phyloP scores from a whole-genome alignment of 2,797 vertebrate genomes.

The Enteromius radiatus region DNA sequence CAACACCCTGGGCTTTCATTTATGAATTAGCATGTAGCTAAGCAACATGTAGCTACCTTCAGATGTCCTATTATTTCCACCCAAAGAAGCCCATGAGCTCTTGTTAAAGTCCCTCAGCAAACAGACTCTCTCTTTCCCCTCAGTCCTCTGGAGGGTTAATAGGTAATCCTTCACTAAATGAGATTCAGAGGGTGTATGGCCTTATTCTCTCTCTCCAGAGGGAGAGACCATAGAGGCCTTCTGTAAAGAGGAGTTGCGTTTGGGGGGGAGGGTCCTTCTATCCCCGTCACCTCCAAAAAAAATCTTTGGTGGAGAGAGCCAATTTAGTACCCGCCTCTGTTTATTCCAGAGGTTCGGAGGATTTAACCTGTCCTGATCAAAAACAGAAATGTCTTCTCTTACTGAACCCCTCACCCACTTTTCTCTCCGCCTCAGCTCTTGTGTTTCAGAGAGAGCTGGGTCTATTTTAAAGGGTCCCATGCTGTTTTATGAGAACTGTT shows the following conservation, averaged over 20 bases:
- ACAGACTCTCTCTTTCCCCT: conserved; percentile 47
- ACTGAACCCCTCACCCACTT: conserved; percentile 23
- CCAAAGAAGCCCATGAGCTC: conserved; percentile 37
- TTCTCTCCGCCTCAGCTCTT: conserved; percentile 63
- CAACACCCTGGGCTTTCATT: conserved; percentile 14
- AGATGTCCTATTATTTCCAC: conserved; percentile 41
- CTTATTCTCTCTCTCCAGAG: conserved; percentile 71
- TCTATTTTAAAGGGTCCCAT: conserved; percentile 67
- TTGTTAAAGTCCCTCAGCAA: conserved; percentile 56
- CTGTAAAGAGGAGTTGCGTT: conserved; percentile 52
- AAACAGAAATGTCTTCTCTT: conserved; percentile 58
- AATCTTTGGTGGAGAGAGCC: conserved; percentile 64
- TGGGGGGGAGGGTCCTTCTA: conserved; percentile 56
- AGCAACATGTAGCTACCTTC: conserved; percentile 45
- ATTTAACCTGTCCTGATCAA: conserved; percentile 71
- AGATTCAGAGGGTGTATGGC: conserved; percentile 66
- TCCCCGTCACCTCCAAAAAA: neutral
- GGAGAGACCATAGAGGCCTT: conserved; percentile 72
- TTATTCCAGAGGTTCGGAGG: conserved; percentile 71
- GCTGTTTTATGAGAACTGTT: conserved; percentile 78
- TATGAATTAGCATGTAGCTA: conserved; percentile 43
- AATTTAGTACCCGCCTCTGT: conserved; percentile 63
- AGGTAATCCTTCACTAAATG: conserved; percentile 79
- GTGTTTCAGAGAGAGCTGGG: conserved; percentile 63
- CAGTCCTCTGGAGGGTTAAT: conserved; percentile 70